A percentile compares a stretch with the other conserved stretches of the same genome.
phyloP scores from a whole-genome alignment of 2,888 invertebrate genomes.

The Coelopa pilipes region DNA sequence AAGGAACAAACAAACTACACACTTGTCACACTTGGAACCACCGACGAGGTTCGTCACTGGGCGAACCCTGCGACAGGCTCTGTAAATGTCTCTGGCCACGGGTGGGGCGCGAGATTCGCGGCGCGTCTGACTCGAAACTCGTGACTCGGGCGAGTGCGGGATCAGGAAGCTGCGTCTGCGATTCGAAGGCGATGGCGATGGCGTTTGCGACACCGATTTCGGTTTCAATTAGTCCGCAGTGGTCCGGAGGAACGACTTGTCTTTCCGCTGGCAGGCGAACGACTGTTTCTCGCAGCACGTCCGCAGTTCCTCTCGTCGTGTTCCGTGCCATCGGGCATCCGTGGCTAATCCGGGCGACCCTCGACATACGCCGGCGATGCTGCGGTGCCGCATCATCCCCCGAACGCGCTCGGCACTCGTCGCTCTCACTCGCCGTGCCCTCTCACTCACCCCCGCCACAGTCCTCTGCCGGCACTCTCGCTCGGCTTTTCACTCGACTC shows the following conservation, averaged over 20 bases:
- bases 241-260: slow-evolving; percentile 49
- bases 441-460: too few species aligned
- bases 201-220: too few species aligned
- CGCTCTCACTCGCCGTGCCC: slow-evolving; percentile 14
- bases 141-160: too few species aligned
- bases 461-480: not conserved
- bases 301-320: slow-evolving; percentile 39
- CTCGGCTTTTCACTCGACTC: not conserved
- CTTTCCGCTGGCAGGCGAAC: slow-evolving; percentile 61
- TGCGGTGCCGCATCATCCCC: slow-evolving; percentile 10
- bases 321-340: slow-evolving; percentile 30
- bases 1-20: too few species aligned
- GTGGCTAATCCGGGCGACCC: slow-evolving; percentile 43
- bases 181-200: too few species aligned
- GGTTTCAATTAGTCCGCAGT: not conserved
- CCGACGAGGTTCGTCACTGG: too few species aligned
- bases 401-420: slow-evolving; percentile 11
- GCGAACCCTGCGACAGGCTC: slow-evolving; percentile 4
- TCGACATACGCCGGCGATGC: slow-evolving; percentile 9
- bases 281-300: slow-evolving; percentile 56
- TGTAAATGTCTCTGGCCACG: not conserved
- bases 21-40: too few species aligned
- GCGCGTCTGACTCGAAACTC: not conserved
- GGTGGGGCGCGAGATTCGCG: not conserved
- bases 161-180: too few species aligned